phyloP scores from a whole-genome alignment of 2,797 vertebrate species.

The Tarsius wallacei region DNA sequence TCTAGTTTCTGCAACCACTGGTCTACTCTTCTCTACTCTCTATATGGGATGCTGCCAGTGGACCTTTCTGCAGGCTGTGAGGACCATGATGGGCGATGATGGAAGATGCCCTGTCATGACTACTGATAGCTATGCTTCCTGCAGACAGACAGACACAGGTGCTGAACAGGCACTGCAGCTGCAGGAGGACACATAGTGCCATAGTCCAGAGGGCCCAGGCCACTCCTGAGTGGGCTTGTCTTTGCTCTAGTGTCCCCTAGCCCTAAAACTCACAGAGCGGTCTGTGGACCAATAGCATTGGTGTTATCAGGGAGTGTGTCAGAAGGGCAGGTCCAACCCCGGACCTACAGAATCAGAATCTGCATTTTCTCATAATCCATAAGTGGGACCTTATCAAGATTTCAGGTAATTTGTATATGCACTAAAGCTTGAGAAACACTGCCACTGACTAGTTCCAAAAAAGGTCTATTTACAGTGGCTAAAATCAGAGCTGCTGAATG shows the following conservation, averaged over 20 bases:
- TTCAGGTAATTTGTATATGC: not conserved
- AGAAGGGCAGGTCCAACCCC: not conserved
- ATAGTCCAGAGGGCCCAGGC: not conserved
- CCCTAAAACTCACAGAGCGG: not conserved
- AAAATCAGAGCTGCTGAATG: slow-evolving; percentile 1
- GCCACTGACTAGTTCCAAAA: not conserved
- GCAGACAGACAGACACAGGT: not conserved
- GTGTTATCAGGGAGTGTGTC: not conserved
- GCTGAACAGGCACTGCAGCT: not conserved
- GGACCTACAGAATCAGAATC: not conserved
- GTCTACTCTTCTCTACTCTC: not conserved
- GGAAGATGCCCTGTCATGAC: not conserved
- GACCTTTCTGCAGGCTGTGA: not conserved
- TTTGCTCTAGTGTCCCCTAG: not conserved
- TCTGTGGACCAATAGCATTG: not conserved
- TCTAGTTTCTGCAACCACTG: not conserved
- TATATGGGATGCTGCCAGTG: not conserved
- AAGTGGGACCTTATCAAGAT: not conserved
- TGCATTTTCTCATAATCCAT: not conserved
- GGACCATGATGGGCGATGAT: fast-evolving
- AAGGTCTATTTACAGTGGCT: not conserved
- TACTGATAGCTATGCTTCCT: not conserved
- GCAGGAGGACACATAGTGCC: not conserved
- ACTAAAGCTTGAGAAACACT: not conserved
- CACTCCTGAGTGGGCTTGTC: not conserved